A percentile compares a stretch with the other conserved stretches of the same genome.
phyloP scores from a whole-genome alignment of 2,797 vertebrate species.

The Danionella dracula region DNA sequence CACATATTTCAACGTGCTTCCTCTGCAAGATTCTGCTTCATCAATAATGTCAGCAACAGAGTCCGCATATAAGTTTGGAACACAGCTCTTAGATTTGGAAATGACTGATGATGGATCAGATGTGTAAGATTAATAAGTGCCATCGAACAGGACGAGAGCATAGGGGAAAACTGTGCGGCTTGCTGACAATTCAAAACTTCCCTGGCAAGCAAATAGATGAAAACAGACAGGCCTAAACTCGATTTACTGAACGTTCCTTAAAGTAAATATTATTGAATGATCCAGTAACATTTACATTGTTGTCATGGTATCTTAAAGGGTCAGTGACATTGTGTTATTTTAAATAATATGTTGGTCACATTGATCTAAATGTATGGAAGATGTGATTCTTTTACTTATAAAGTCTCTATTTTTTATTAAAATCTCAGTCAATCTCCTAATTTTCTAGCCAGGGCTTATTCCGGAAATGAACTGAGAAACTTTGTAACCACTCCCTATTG shows the following conservation, averaged over 20 bases:
- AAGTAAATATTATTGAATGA: too few relatives aligned
- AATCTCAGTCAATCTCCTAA: too few relatives aligned
- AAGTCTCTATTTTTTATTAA: too few relatives aligned
- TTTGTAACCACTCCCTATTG: too few relatives aligned
- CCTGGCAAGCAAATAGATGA: neutral
- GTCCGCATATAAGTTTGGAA: slow-evolving; percentile 32
- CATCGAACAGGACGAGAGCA: slow-evolving; percentile 11
- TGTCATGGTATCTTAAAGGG: too few relatives aligned
- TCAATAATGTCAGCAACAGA: slow-evolving; percentile 39
- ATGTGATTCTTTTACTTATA: too few relatives aligned
- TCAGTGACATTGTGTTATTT: too few relatives aligned
- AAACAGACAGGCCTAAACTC: neutral
- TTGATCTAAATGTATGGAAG: too few relatives aligned
- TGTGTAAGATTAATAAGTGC: slow-evolving; percentile 41
- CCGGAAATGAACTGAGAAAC: too few relatives aligned
- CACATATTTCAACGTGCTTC: slow-evolving; percentile 21
- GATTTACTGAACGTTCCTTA: neutral
- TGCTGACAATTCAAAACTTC: slow-evolving; percentile 4
- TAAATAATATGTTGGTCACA: too few relatives aligned
- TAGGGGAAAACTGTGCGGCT: slow-evolving; percentile 2
- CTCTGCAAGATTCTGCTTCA: slow-evolving; percentile 18
- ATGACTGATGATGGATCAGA: slow-evolving; percentile 27
- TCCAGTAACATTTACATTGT: too few relatives aligned
- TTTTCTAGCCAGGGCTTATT: too few relatives aligned
- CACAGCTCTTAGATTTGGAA: slow-evolving; percentile 13